Evolutionary conservation across 30 jellyfish, hydroid and myxozoan species (phyloP).

Genomic region (Phacellophora camtschatica): DNA sequence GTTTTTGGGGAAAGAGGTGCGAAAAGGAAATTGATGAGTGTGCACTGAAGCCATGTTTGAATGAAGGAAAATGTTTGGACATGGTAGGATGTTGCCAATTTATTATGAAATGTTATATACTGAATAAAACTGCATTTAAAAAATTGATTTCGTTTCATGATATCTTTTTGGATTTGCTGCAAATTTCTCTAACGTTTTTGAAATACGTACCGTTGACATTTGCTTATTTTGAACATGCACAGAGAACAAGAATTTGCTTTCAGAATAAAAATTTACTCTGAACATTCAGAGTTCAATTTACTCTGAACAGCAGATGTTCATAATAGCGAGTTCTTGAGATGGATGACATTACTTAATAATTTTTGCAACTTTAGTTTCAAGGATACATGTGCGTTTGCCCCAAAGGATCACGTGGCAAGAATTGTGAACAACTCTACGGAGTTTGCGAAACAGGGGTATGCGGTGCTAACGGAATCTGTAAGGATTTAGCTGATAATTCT

Average conservation of each 20-base stretch:
- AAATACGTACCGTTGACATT: too few species aligned
- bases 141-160: too few species aligned
- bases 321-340: background rate
- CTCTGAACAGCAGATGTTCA: background rate
- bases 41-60: conserved; percentile 80
- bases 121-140: too few species aligned
- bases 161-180: too few species aligned
- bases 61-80: conserved; percentile 92
- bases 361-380: conserved; percentile 46
- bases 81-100: too few species aligned
- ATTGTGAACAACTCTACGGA: conserved; percentile 70
- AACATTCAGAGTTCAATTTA: background rate
- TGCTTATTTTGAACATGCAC: too few species aligned
- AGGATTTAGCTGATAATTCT: conserved; percentile 70
- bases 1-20: conserved; percentile 88
- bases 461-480: conserved; percentile 73
- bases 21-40: conserved; percentile 94
- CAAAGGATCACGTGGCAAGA: conserved; percentile 81
- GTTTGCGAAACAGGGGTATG: conserved; percentile 70
- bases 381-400: conserved; percentile 83
- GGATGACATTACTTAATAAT: background rate
- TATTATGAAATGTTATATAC: too few species aligned
- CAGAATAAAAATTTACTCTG: too few species aligned
- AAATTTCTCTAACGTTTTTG: too few species aligned
- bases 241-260: too few species aligned